A percentile compares a stretch with the other conserved stretches of the same genome.
Conservation (phyloP, 2,797 vertebrate genomes). For the Cirrhinus mrigala region DNA sequence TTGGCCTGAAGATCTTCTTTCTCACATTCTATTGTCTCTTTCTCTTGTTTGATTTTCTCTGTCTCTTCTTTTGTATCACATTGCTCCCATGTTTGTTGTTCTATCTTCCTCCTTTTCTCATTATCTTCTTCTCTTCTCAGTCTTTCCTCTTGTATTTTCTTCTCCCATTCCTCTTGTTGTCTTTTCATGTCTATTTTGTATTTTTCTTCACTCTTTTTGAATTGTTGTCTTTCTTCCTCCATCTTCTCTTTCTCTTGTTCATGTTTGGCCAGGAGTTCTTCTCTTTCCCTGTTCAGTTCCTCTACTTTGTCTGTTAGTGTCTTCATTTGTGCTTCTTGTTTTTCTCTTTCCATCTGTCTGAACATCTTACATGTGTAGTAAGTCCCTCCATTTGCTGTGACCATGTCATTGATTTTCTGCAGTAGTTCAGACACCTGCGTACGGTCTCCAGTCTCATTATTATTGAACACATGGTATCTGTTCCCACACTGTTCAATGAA, state of each 20-base stretch:
- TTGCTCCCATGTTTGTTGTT: background rate
- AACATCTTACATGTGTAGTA: too few species aligned
- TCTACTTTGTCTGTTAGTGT: background rate
- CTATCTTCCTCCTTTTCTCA: background rate
- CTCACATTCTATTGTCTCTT: too few species aligned
- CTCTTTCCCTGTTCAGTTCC: background rate
- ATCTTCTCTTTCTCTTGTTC: background rate
- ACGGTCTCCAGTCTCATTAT: too few species aligned
- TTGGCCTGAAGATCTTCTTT: background rate
- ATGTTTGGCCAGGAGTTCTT: background rate
- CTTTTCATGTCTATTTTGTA: slow-evolving; percentile 42
- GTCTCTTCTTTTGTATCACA: slow-evolving; percentile 61
- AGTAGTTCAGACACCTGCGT: too few species aligned
- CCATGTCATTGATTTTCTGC: too few species aligned
- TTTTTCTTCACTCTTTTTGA: too few species aligned
- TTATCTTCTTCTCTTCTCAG: background rate
- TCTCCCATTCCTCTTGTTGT: background rate
- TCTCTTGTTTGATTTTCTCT: slow-evolving; percentile 50
- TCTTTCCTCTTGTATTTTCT: background rate
- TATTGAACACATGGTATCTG: too few species aligned
- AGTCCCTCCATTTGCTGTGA: too few species aligned
- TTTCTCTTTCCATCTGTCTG: too few species aligned
- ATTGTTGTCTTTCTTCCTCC: background rate
- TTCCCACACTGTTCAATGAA: too few species aligned
- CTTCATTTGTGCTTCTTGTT: background rate